Evolutionary conservation across 2,797 vertebrate species (phyloP), one percentile per base, ranked within the genome.

Genomic region (Coregonus sp.): DNA sequence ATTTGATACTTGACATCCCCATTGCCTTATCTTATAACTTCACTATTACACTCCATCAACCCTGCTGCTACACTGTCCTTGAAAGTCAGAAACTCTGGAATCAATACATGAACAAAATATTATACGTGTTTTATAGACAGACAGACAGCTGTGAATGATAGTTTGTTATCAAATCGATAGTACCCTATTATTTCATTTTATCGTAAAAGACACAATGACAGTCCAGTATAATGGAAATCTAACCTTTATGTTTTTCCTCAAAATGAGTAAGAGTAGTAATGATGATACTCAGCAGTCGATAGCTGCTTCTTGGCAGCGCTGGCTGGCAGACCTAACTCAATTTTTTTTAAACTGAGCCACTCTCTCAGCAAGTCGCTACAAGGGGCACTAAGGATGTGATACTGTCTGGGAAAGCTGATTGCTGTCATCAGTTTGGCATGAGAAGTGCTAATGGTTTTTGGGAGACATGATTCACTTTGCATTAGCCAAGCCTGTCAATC

Each of bases 201-300:
- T 75, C 78, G 74, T 71, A 31, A 67, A 86, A 84, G 76, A 86
- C 78, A 70, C 35, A 50, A 50, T 76, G 74, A 74, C 75, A 80
- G 80, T 85, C 81, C 85, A 86, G 6, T 20, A 20, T 61, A 7
- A 83, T 81, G 80, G 84, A 87, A 88, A 89, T 84, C 77, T 72
- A 61, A 69, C 25, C 12, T 14, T 31, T 15, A n/a, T 33, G 65
- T 75, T 54, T 56, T 31, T 52, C 65, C 1, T 82, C 73, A 72
- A 82, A 77, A 81, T 84, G 85, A 88, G 79, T 87, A 80, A 83
- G 80, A 88, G 84, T 72, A 83, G 67, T 84, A 74, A 71, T 82
- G 86, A 86, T 84, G 87, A 86, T 84, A 76, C 85, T 81, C 86
- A 47, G 71, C 81, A 86, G 86, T 90, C 82, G 50, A 88, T 88